phyloP scores from a whole-genome alignment of 2,888 invertebrate genomes.

The Ypsolopha scabrella region DNA sequence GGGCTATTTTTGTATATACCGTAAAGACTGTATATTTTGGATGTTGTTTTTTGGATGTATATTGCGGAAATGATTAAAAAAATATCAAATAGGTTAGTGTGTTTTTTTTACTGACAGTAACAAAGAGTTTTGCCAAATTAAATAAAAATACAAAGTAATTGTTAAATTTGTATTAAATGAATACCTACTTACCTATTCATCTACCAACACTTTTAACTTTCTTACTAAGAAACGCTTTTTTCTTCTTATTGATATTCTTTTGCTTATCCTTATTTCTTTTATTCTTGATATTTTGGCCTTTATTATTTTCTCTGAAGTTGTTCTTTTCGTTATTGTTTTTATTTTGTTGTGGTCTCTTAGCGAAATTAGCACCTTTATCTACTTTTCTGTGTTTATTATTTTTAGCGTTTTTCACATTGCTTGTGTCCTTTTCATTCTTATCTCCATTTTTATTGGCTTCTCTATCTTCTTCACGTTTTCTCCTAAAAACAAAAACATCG shows the following conservation, averaged over 20 bases:
- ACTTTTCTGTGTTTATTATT: conserved; percentile 39
- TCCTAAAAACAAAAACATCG: conserved; percentile 23
- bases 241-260: neutral
- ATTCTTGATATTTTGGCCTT: conserved; percentile 7
- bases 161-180: neutral
- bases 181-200: neutral
- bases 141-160: neutral
- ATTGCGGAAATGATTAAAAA: neutral
- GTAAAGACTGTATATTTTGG: conserved; percentile 66
- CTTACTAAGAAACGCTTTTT: too few species aligned
- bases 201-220: too few species aligned
- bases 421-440: conserved; percentile 21
- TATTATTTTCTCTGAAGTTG: conserved; percentile 14
- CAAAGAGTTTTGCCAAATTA: neutral
- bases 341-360: conserved; percentile 10
- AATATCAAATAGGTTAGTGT: neutral
- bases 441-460: conserved; percentile 12
- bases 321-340: conserved; percentile 13
- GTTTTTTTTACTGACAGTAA: neutral
- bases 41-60: conserved; percentile 14
- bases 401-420: conserved; percentile 27
- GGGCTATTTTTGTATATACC: conserved; percentile 39
- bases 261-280: conserved; percentile 4
- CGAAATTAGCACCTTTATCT: conserved; percentile 16
- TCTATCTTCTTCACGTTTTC: conserved; percentile 37